Base-by-base conservation (phyloP, 2,797 vertebrate species). In the Smutsia temminckii region DNA sequence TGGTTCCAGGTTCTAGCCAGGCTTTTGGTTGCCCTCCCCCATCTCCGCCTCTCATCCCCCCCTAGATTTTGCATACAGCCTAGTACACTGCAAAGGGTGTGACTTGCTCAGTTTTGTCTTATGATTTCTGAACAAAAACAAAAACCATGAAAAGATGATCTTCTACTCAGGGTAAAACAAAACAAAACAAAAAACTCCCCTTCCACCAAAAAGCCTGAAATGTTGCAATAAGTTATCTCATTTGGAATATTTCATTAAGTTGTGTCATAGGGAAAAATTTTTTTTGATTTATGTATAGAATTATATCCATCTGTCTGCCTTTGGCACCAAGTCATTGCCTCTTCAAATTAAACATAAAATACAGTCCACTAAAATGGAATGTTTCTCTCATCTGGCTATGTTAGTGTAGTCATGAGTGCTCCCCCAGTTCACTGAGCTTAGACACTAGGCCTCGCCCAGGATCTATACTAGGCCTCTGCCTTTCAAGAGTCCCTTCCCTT, bases 191-290 rank as follows among this genome's bases (percentile, higher is more conserved):
- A 97, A 98, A 98, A 64, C 97, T 96, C 97, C 98, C 98, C 95
- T 98, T 98, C 98, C 97, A 98, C 98, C 98, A 98, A 98, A 98
- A 98, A 98, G 98, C 98, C 98, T 98, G 98, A 98, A 98, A 98
- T 98, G 98, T 98, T 98, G 98, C 97, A 98, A 98, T 98, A 98
- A 98, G 98, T 98, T 98, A 96, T 98, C 97, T 98, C 97, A 98
- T 98, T 98, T 97, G 98, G 98, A 98, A 97, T 98, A 97, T 98
- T 98, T 98, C 97, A 97, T 98, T 98, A 97, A 98, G 97, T 98
- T 98, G 98, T 98, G 94, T 98, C 98, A 97, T 97, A 98, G 92
- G 85, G 84, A 25, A 89, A 61, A 96, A 97, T 42, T 59, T 37
- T 90, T 84, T 86, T 98, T 98, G 85, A 97, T 97, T 49, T 98